Percentiles rank a stretch among this genome's conserved stretches.
Conservation (phyloP, 2,888 invertebrate genomes). For the Tenodera sinensis region DNA sequence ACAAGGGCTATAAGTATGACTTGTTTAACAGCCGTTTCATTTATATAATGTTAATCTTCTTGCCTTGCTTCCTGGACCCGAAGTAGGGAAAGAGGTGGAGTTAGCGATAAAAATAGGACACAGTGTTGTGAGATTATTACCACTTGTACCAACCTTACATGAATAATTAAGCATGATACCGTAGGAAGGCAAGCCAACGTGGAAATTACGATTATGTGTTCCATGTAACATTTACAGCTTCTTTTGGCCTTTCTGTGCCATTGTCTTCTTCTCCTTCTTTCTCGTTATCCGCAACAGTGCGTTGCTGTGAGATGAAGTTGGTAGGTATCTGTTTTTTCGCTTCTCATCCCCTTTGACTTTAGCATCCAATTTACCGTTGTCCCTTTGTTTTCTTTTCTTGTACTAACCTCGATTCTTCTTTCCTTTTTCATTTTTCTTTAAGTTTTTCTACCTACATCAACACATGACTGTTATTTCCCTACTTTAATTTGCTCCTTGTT, state of each 20-base stretch:
- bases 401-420: neutral
- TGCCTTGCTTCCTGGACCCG: neutral
- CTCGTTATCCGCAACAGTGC: neutral
- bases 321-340: neutral
- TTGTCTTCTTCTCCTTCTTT: neutral
- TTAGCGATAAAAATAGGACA: neutral
- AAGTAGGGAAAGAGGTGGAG: neutral
- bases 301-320: neutral
- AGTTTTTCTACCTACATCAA: neutral
- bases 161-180: neutral
- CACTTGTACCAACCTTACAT: neutral
- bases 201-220: neutral
- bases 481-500: neutral
- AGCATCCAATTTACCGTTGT: neutral
- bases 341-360: neutral
- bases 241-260: neutral
- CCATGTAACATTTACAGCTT: neutral
- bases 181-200: neutral
- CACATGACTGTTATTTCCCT: neutral
- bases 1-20: neutral
- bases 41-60: neutral
- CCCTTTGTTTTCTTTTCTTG: neutral
- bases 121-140: neutral
- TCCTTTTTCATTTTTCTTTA: neutral
- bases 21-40: neutral